Evolutionary conservation across 2,797 vertebrate genomes (phyloP), one percentile per base, ranked within the genome.

Genomic region (Brachyrhaphis roseni): DNA sequence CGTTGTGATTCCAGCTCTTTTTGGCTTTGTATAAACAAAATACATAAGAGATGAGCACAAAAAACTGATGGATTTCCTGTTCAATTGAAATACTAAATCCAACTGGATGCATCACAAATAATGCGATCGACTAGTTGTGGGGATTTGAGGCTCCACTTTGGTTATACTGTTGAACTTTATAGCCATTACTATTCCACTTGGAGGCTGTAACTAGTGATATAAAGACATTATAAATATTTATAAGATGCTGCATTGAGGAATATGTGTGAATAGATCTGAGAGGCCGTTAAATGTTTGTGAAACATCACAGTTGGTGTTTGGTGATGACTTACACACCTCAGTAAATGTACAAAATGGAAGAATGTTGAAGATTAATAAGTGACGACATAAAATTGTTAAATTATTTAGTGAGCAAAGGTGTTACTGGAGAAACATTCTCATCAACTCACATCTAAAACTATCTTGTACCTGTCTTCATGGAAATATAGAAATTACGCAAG

Each of bases 251-350:
- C 51, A 34, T 36, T 0, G 26, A 80, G 45, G 36, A 46, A 79
- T 28, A 75, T 64, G 78, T 84, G 82, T 75, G 74, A 87, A 88
- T 28, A 57, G 74, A 53, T 84, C 77, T 47, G 55, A 86, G 31
- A 77, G 59, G 59, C 31, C 77, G 64, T 81, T 72, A 79, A 85
- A 77, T 78, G 53, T 74, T 49, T 79, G 57, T 80, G 77, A 49
- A 74, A 73, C 68, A 82, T 75, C 74, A 81, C 85, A 87, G 36
- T 78, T 78, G 72, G 74, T 88, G 47, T 47, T 74, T 43, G 45
- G 16, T 23, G n/a, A 31, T n/a, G n/a, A 39, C 31, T 51, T 45
- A 53, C 53, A 59, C 28, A 10, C 20, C 20, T 36, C 51, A 31
- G n/a, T n/a, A 47, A 26, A 66, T 34, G 20, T 47, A 16, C 47